These are phyloP conservation scores for Kryphioiulus occultus DNA, from an alignment of 2,888 invertebrate species.

Conservation along the genomic window DNA sequence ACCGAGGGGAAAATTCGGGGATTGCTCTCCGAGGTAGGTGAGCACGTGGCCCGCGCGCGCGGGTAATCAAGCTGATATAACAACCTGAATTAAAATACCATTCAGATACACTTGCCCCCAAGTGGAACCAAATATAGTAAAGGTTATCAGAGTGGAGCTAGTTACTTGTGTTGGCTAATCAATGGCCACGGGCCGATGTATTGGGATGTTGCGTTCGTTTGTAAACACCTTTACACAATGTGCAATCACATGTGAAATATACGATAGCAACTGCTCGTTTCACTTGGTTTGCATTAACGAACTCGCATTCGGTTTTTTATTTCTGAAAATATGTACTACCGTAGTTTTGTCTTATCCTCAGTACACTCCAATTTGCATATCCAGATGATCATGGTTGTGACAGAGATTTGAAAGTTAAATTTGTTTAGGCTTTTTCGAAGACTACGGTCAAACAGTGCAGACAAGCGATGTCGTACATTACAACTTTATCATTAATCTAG, in stretches of 20 bases:
- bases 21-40: background rate
- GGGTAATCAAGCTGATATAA: slow-evolving; percentile 15
- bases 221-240: background rate
- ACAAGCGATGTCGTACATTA: background rate
- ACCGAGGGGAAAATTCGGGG: background rate
- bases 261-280: background rate
- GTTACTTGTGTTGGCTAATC: background rate
- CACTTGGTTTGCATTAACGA: background rate
- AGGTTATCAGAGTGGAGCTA: slow-evolving; percentile 23
- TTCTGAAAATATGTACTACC: background rate
- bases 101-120: slow-evolving; percentile 23
- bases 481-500: too few relatives aligned
- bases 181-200: slow-evolving; percentile 9
- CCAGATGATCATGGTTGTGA: background rate
- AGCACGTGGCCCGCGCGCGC: slow-evolving; percentile 12
- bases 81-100: slow-evolving; percentile 14
- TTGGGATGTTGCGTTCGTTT: background rate
- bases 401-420: background rate
- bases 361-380: background rate
- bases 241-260: background rate
- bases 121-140: slow-evolving; percentile 15
- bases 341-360: background rate
- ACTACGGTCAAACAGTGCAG: background rate
- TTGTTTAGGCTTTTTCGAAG: background rate
- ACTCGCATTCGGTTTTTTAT: background rate